Evolutionary conservation across 2,888 invertebrate species (phyloP), one percentile per base, ranked within the genome.

Genomic region (Steinernema scapterisci): DNA sequence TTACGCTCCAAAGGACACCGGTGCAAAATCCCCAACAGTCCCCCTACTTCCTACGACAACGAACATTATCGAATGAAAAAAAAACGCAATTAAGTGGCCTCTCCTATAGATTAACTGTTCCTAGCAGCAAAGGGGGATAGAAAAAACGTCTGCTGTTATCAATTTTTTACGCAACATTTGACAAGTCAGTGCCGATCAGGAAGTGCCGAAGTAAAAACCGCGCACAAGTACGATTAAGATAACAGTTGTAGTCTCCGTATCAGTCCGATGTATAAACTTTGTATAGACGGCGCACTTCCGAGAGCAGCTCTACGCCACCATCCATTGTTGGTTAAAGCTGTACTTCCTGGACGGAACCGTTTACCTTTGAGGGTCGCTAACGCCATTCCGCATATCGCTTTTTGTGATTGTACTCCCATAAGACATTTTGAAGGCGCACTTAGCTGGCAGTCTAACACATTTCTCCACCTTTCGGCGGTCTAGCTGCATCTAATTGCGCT

Each of bases 241-340:
- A 63, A 63, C 27, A 31, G 63, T 7, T 16, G 6, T 25, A 38
- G 19, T 16, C 63, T 63, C 13, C 16, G 16, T 63, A 63, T 63
- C 63, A 63, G 63, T 63, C 9, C 31, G 52, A 52, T 63, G 63
- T 31, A 27, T 63, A 31, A 63, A 63, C 63, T 63, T 63, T 63
- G 63, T 63, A 31, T 63, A 63, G 13, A 27, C 63, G 31, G 52
- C 23, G 52, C 23, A 19, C 19, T 48, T 52, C 23, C 21, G 2
- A 19, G 11, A 7, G 23, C 21, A n/a, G 23, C 21, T 52, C 38
- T 38, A 38, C 38, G 38, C 38, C 38, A 38, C 5, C 9, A 38
- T 38, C 38, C 38, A 38, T 38, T 38, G 38, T 38, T 38, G 38
- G 3, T 38, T 38, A 6, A 38, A 38, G 38, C 38, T 9, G 9